A percentile compares a stretch with the other conserved stretches of the same genome.
phyloP scores from a whole-genome alignment of 92 coral and sea anemone species.

The Actinostola sp. region DNA sequence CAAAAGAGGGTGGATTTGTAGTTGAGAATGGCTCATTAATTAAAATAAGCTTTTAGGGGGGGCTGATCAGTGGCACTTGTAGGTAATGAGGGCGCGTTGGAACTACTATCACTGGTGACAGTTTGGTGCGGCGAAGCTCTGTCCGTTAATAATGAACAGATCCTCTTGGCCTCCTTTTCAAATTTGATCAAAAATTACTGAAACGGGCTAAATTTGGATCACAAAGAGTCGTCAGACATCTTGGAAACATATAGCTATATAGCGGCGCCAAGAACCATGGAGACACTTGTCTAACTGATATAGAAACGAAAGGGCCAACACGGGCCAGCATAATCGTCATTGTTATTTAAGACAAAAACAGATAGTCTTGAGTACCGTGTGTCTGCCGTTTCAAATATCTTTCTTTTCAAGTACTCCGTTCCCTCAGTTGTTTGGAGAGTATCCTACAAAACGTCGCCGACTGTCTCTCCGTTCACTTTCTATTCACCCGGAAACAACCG shows the following conservation, averaged over 20 bases:
- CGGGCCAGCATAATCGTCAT: neutral
- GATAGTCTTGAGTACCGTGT: neutral
- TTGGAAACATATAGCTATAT: constrained; percentile 12
- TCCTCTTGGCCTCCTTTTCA: neutral
- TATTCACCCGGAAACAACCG: constrained; percentile 4
- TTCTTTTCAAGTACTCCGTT: constrained; percentile 2
- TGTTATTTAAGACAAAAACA: constrained; percentile 7
- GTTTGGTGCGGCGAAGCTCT: neutral
- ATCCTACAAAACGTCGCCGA: neutral
- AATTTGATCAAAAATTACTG: constrained; percentile 20
- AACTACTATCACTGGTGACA: no score
- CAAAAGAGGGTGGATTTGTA: neutral
- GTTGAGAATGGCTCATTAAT: neutral
- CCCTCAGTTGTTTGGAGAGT: constrained; percentile 4
- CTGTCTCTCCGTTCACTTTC: constrained; percentile 9
- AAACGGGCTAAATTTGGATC: constrained; percentile 6
- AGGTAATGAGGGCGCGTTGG: neutral
- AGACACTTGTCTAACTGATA: neutral
- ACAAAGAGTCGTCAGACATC: constrained; percentile 33
- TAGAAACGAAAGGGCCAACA: constrained; percentile 6
- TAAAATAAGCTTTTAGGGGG: neutral
- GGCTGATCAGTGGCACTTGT: neutral
- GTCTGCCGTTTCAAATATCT: neutral
- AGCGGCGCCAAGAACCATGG: constrained; percentile 19
- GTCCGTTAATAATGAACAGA: neutral